Percentiles rank a stretch among this genome's conserved stretches.
phyloP scores from a whole-genome alignment of 2,797 vertebrate genomes.

The Myiotriccus ornatus region DNA sequence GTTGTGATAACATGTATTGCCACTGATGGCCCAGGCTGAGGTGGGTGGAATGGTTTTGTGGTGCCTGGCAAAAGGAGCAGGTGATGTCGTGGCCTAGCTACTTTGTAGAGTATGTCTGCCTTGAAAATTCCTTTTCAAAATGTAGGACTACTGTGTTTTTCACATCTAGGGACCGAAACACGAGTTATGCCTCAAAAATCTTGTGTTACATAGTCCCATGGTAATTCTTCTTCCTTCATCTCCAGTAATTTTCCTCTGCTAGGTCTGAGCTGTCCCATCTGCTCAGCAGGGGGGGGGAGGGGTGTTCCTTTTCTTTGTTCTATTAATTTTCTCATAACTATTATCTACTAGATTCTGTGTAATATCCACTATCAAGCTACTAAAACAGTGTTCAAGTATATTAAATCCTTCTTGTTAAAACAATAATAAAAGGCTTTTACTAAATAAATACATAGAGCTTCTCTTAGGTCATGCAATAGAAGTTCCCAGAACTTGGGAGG shows the following conservation, averaged over 20 bases:
- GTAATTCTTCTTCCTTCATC: background rate
- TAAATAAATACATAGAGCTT: background rate
- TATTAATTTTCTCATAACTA: background rate
- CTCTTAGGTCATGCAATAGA: background rate
- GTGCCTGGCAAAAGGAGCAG: background rate
- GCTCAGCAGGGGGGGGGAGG: background rate
- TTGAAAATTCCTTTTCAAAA: background rate
- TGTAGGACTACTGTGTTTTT: background rate
- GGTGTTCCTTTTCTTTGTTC: background rate
- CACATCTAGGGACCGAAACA: background rate
- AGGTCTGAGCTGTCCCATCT: background rate
- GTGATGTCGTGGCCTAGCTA: background rate
- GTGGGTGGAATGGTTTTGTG: background rate
- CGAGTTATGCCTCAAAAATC: background rate
- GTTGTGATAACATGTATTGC: background rate
- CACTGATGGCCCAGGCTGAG: background rate
- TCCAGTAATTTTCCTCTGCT: background rate
- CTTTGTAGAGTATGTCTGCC: background rate
- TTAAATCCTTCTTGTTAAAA: conserved; percentile 6
- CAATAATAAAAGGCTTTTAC: background rate
- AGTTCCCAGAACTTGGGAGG: conserved; percentile 23
- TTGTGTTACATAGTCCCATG: background rate
- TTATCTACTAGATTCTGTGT: background rate
- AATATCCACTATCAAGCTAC: background rate
- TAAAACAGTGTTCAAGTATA: background rate